These are phyloP conservation scores for Dryococelus australis DNA, from an alignment of 2,888 invertebrate species.

Conservation along the genomic window DNA sequence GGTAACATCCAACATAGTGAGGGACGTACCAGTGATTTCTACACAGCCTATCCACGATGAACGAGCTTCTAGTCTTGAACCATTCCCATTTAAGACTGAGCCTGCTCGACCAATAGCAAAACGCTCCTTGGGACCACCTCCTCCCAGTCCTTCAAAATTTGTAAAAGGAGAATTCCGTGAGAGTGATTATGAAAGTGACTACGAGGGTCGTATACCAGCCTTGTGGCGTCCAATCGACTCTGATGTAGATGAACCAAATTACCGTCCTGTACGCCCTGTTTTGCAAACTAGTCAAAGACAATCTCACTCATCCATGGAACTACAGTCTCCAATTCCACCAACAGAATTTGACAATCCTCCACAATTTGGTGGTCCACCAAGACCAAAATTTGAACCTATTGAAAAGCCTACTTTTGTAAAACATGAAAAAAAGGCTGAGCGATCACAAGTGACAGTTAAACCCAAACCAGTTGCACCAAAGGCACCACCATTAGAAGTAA, in stretches of 20 bases:
- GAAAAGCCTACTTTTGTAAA: constrained; percentile 57
- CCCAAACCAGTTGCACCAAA: constrained; percentile 63
- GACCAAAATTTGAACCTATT: constrained; percentile 68
- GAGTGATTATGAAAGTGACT: constrained; percentile 77
- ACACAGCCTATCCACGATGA: constrained; percentile 36
- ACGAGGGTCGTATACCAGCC: constrained; percentile 66
- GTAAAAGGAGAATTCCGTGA: constrained; percentile 70
- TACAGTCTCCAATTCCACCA: constrained; percentile 65
- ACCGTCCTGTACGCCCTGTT: constrained; percentile 66
- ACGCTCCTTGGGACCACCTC: constrained; percentile 60
- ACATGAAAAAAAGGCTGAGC: constrained; percentile 57
- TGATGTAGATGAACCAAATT: constrained; percentile 63
- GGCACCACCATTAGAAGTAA: constrained; percentile 50
- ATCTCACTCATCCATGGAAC: constrained; percentile 58
- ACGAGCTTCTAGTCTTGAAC: constrained; percentile 55
- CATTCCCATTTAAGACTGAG: constrained; percentile 60
- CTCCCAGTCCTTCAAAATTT: constrained; percentile 72
- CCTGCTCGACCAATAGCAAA: constrained; percentile 54
- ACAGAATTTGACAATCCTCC: constrained; percentile 65
- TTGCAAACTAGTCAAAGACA: constrained; percentile 61
- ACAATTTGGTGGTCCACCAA: constrained; percentile 57
- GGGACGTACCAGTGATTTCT: constrained; percentile 48
- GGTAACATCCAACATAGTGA: constrained; percentile 60
- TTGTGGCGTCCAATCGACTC: constrained; percentile 66
- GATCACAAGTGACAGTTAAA: constrained; percentile 60